Percentiles rank a stretch among this genome's conserved stretches.
Evolutionary conservation across 2,888 invertebrate genomes (phyloP).

Genomic region (Eupsilia transversa): DNA sequence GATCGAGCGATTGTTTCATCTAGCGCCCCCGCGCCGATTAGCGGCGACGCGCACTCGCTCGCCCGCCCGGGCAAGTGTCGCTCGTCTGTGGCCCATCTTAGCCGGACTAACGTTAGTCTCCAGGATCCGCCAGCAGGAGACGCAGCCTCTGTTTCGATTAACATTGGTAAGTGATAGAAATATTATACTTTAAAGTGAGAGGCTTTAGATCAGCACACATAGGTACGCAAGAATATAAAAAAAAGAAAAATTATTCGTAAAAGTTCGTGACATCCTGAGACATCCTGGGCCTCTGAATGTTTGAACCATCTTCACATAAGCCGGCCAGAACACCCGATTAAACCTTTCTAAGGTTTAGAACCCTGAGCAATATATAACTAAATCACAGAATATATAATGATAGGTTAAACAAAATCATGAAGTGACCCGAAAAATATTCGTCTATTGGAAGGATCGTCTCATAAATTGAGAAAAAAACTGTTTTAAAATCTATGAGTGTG

Average conservation of each 20-base stretch:
- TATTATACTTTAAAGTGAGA: conserved; percentile 13
- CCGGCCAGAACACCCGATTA: not conserved
- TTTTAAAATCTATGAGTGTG: conserved; percentile 46
- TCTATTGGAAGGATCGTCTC: conserved; percentile 26
- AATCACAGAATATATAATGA: too few species aligned
- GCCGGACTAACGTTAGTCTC: conserved; percentile 6
- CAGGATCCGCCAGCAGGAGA: conserved; percentile 21
- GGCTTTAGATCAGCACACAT: not conserved
- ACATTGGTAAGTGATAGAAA: conserved; percentile 53
- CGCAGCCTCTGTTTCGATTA: conserved; percentile 47
- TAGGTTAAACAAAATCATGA: conserved; percentile 14
- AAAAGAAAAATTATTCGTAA: not conserved
- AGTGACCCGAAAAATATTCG: conserved; percentile 26
- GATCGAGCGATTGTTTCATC: conserved; percentile 71
- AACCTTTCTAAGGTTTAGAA: not conserved
- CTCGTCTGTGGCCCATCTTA: conserved; percentile 54
- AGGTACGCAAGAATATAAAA: not conserved
- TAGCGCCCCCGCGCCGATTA: conserved; percentile 66
- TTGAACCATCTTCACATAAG: not conserved
- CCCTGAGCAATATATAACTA: conserved; percentile 18
- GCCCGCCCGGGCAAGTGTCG: conserved; percentile 48
- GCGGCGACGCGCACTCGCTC: conserved; percentile 50
- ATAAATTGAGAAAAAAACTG: conserved; percentile 49
- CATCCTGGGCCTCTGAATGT: too few species aligned
- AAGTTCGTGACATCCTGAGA: too few species aligned